A percentile compares a stretch with the other conserved stretches of the same genome.
Conservation (phyloP, 2,797 vertebrate genomes). For the Triplophysa bombifrons region DNA sequence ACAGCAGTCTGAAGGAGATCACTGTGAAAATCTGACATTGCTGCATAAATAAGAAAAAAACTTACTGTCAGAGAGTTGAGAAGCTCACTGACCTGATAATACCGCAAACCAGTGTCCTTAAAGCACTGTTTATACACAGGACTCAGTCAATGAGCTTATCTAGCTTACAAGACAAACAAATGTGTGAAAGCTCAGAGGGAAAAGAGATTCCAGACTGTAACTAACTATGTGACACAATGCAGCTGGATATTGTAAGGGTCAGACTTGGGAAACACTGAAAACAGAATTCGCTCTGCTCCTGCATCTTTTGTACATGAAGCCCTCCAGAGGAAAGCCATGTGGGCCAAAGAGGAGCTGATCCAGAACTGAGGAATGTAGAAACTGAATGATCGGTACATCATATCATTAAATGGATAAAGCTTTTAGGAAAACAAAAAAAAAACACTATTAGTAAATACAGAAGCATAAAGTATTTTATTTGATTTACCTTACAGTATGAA, state of each 20-base stretch:
- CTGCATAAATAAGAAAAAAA: conserved; percentile 34
- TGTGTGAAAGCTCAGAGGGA: conserved; percentile 18
- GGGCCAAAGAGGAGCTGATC: neutral
- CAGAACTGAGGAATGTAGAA: neutral
- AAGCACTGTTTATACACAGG: neutral
- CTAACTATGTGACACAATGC: neutral
- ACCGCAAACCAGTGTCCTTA: conserved; percentile 28
- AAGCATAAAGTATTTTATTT: neutral
- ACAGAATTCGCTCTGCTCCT: conserved; percentile 43
- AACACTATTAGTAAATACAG: neutral
- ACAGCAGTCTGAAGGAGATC: conserved; percentile 27
- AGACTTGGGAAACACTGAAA: conserved; percentile 19
- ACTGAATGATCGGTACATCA: conserved; percentile 4
- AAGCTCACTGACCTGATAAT: conserved; percentile 37
- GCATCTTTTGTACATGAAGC: conserved; percentile 26
- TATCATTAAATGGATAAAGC: neutral
- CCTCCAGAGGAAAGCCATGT: conserved; percentile 18
- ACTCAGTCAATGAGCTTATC: conserved; percentile 20
- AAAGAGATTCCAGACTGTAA: conserved; percentile 1
- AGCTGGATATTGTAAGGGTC: neutral
- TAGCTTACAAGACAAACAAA: conserved; percentile 23
- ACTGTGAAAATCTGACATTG: conserved; percentile 8
- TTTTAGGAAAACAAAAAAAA: neutral
- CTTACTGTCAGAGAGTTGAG: conserved; percentile 11
- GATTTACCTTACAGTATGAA: neutral